These are phyloP conservation scores for Thripadectes ignobilis DNA, from an alignment of 2,797 vertebrate genomes.

Conservation along the genomic window DNA sequence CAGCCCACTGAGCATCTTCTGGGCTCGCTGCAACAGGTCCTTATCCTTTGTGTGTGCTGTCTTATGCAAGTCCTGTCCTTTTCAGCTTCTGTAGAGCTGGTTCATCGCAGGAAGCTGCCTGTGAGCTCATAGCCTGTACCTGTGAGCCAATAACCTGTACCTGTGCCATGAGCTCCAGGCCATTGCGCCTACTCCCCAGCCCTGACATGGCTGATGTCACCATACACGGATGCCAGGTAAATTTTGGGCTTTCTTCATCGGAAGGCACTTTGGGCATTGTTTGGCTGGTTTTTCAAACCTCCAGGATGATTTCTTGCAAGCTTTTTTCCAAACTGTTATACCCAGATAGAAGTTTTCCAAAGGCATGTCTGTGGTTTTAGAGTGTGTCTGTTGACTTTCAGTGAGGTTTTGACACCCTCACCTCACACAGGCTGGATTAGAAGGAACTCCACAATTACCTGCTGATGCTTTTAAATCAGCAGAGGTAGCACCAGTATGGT, in stretches of 20 bases:
- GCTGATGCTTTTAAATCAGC: background rate
- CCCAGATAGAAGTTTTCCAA: background rate
- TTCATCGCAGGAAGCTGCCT: too few species aligned
- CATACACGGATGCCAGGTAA: fast-evolving
- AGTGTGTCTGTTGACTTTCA: background rate
- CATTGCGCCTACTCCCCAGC: background rate
- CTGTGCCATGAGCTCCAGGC: background rate
- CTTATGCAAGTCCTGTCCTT: fast-evolving
- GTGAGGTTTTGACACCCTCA: background rate
- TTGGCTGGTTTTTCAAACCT: background rate
- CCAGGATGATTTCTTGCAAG: background rate
- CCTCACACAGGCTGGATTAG: background rate
- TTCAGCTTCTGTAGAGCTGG: background rate
- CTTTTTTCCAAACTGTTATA: background rate
- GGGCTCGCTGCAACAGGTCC: background rate
- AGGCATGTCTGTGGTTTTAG: fast-evolving
- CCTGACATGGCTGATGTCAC: fast-evolving
- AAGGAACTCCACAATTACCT: background rate
- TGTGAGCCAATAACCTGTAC: background rate
- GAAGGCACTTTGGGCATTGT: background rate
- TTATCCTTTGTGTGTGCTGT: background rate
- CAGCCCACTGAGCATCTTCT: background rate
- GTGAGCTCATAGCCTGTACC: background rate
- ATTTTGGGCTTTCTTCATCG: background rate
- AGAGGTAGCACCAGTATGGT: background rate